phyloP scores from a whole-genome alignment of 2,888 invertebrate genomes.

The Melieria crassipennis region DNA sequence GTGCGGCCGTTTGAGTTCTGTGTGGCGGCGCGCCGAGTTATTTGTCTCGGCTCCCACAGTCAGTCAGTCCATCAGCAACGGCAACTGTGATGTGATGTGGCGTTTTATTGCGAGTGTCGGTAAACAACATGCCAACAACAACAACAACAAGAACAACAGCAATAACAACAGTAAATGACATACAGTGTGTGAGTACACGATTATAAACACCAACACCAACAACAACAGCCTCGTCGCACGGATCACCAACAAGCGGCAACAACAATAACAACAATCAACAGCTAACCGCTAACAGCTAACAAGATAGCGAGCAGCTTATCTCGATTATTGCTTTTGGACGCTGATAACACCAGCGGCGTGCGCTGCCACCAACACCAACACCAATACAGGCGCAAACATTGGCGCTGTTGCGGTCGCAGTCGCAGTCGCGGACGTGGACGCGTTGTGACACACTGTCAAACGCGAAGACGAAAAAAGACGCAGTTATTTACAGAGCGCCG shows the following conservation, averaged over 20 bases:
- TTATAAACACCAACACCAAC: conserved; percentile 14
- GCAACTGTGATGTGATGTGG: conserved; percentile 21
- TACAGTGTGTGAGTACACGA: no score
- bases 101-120: conserved; percentile 17
- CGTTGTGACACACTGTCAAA: conserved; percentile 4
- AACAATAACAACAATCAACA: conserved; percentile 29
- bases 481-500: neutral
- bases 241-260: conserved; percentile 13
- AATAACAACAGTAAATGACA: conserved; percentile 6
- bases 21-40: neutral
- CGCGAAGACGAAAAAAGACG: neutral
- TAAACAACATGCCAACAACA: conserved; percentile 25
- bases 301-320: conserved; percentile 41
- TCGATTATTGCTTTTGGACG: conserved; percentile 35
- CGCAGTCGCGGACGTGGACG: conserved; percentile 2
- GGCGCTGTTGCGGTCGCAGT: neutral
- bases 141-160: conserved; percentile 7
- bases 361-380: conserved; percentile 25
- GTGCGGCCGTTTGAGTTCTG: neutral
- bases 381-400: neutral
- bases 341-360: conserved; percentile 34
- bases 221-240: neutral
- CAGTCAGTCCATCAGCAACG: conserved; percentile 5
- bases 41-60: conserved; percentile 1
- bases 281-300: conserved; percentile 31